A percentile compares a stretch with the other conserved stretches of the same genome.
phyloP scores from a whole-genome alignment of 2,113 vertebrate genomes.

The Nothobranchius furzeri region DNA sequence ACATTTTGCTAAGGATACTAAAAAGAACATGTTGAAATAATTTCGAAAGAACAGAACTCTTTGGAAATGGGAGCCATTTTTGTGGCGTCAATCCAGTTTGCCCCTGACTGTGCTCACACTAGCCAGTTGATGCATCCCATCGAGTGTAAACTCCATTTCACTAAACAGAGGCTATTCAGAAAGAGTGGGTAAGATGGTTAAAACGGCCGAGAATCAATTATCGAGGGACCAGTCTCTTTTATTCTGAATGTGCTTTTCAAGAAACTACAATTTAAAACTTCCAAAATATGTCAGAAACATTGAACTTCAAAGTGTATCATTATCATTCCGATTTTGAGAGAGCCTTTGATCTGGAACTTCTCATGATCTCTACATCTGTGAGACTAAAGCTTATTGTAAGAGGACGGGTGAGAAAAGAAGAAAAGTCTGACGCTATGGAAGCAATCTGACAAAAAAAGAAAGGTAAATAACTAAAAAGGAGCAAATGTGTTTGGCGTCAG shows the following conservation, averaged over 20 bases:
- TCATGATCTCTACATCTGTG: constrained; percentile 9
- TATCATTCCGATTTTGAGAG: constrained; percentile 29
- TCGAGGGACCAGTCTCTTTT: constrained; percentile 31
- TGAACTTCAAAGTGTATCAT: constrained; percentile 55
- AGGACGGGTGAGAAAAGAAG: constrained; percentile 13
- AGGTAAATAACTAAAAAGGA: constrained; percentile 18
- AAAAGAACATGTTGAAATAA: no score
- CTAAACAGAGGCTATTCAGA: no score
- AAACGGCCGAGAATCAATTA: neutral
- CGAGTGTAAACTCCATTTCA: no score
- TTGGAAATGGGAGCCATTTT: no score
- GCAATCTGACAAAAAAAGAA: constrained; percentile 16
- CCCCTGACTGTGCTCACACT: no score
- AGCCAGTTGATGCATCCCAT: no score
- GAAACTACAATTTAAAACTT: constrained; percentile 37
- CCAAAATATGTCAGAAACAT: constrained; percentile 54
- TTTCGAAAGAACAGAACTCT: no score
- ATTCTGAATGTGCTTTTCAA: constrained; percentile 32
- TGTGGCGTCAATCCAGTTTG: no score
- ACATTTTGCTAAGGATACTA: no score
- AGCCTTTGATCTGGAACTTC: constrained; percentile 46
- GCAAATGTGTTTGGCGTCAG: constrained; percentile 24
- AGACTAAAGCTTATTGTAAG: constrained; percentile 30
- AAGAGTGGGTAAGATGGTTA: no score
- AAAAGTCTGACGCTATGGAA: constrained; percentile 1